A percentile compares a stretch with the other conserved stretches of the same genome.
These are phyloP conservation scores for Galaxias olidus DNA, from an alignment of 2,797 vertebrate species.

Conservation along the genomic window DNA sequence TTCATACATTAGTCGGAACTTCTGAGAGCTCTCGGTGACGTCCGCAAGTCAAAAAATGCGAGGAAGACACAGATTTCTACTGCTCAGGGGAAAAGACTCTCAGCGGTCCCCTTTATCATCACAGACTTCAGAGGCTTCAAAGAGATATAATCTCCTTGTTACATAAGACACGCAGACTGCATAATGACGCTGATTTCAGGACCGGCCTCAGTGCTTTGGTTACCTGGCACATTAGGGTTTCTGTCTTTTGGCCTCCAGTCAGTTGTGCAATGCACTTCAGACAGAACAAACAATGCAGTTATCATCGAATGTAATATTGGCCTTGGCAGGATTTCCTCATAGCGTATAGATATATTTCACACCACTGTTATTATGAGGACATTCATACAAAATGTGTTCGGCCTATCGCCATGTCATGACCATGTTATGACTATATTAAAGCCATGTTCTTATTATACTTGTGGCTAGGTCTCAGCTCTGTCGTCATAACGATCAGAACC, in stretches of 20 bases:
- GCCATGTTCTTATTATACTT: too few species aligned
- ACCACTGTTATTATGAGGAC: too few species aligned
- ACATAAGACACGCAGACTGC: conserved; percentile 45
- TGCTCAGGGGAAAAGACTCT: neutral
- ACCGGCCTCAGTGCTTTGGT: conserved; percentile 20
- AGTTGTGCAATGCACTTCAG: conserved; percentile 1
- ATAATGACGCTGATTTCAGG: conserved; percentile 32
- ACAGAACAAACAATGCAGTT: too few species aligned
- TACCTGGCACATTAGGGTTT: conserved; percentile 14
- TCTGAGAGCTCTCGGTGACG: neutral
- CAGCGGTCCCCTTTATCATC: neutral
- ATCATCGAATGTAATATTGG: too few species aligned
- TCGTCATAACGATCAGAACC: too few species aligned
- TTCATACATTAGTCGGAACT: conserved; percentile 49
- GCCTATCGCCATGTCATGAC: too few species aligned
- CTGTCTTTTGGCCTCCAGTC: conserved; percentile 14
- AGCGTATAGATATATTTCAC: too few species aligned
- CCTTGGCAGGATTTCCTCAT: too few species aligned
- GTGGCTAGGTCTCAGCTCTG: too few species aligned
- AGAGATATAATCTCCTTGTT: conserved; percentile 32
- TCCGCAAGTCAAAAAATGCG: neutral
- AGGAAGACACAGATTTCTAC: neutral
- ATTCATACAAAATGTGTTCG: too few species aligned
- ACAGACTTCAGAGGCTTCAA: neutral
- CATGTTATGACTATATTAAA: too few species aligned